Percentiles rank a stretch among this genome's conserved stretches.
phyloP scores from a whole-genome alignment of 2,113 vertebrate species.

The Hymenochirus boettgeri region DNA sequence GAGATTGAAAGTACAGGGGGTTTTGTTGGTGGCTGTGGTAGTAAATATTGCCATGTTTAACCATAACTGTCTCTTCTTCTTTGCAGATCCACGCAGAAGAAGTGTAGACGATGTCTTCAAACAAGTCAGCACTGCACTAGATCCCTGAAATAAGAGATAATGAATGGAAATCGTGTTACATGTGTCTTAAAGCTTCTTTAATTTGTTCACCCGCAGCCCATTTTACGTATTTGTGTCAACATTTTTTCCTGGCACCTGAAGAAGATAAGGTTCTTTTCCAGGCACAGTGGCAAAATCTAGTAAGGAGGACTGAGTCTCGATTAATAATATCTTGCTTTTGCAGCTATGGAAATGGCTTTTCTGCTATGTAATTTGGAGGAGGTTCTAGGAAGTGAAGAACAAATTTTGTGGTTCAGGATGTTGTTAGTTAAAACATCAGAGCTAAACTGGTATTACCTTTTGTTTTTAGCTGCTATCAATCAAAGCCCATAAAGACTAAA shows the following conservation, averaged over 20 bases:
- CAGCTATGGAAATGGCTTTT: neutral
- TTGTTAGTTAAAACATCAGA: too few relatives aligned
- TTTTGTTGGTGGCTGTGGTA: too few relatives aligned
- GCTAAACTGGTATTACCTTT: too few relatives aligned
- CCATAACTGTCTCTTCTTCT: slow-evolving; percentile 38
- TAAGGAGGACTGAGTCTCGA: neutral
- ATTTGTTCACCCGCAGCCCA: neutral
- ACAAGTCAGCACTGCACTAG: slow-evolving; percentile 80
- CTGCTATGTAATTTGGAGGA: too few relatives aligned
- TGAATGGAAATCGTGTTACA: neutral
- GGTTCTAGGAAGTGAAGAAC: too few relatives aligned
- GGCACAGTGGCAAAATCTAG: neutral
- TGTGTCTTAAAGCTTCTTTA: neutral
- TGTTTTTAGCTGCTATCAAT: too few relatives aligned
- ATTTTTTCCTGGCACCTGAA: neutral
- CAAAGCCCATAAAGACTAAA: too few relatives aligned
- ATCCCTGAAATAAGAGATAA: slow-evolving; percentile 70
- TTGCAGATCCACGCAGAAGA: slow-evolving; percentile 86
- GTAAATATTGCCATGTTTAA: too few relatives aligned
- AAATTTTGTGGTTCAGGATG: too few relatives aligned
- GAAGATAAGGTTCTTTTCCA: too few relatives aligned
- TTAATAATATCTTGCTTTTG: neutral
- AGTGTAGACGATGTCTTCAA: slow-evolving; percentile 81
- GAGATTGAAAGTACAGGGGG: too few relatives aligned
- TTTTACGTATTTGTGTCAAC: neutral